Percentiles rank a stretch among this genome's conserved stretches.
phyloP scores from a whole-genome alignment of 2,888 invertebrate species.

The Amphipoea lucens region DNA sequence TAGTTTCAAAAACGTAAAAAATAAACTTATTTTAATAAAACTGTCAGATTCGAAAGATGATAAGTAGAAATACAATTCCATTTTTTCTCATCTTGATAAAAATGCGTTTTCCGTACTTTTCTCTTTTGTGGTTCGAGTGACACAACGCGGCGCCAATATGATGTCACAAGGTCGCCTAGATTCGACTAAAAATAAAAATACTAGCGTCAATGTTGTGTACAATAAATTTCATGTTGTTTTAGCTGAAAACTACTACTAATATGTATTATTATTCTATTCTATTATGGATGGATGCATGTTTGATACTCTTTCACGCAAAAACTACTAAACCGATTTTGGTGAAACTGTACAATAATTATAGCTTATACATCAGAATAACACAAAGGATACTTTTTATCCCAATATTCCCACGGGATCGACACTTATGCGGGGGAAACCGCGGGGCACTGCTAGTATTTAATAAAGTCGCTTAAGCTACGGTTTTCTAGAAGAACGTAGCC shows the following conservation, averaged over 20 bases:
- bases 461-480: neutral
- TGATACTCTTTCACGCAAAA: too few species aligned
- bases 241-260: neutral
- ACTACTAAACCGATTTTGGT: too few species aligned
- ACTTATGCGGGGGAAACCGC: too few species aligned
- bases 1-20: neutral
- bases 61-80: neutral
- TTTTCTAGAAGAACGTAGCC: neutral
- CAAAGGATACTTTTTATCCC: too few species aligned
- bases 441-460: too few species aligned
- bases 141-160: conserved; percentile 2
- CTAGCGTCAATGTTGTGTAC: conserved; percentile 13
- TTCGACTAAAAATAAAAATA: conserved; percentile 32
- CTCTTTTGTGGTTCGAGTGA: conserved; percentile 10
- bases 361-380: too few species aligned
- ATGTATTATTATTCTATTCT: too few species aligned
- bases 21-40: neutral
- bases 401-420: too few species aligned
- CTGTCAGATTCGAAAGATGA: neutral
- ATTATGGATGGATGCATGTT: too few species aligned
- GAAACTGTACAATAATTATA: too few species aligned
- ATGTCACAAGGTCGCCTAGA: conserved; percentile 55
- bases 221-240: conserved; percentile 7
- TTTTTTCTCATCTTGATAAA: neutral
- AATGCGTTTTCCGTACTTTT: neutral